These are phyloP conservation scores for Criorhina ranunculi DNA, from an alignment of 2,888 invertebrate genomes.

Conservation along the genomic window DNA sequence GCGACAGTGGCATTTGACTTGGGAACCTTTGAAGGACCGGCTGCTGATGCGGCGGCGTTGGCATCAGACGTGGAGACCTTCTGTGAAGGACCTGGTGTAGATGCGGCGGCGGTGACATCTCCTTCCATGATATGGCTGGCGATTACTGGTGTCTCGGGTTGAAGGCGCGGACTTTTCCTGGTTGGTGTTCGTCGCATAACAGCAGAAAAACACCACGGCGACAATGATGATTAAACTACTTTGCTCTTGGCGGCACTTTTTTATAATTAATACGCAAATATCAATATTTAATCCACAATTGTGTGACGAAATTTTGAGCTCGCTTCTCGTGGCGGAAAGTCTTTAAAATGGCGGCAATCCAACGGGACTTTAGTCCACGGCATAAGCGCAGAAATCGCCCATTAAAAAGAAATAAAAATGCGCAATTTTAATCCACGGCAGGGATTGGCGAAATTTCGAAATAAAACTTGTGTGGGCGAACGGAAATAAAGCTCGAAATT, in stretches of 20 bases:
- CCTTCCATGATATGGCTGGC: background rate
- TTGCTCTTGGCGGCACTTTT: background rate
- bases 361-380: background rate
- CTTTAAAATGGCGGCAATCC: background rate
- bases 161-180: background rate
- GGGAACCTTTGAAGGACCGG: background rate
- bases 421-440: background rate
- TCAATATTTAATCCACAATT: background rate
- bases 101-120: background rate
- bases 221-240: background rate
- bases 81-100: background rate
- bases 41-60: background rate
- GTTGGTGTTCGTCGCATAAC: constrained; percentile 10
- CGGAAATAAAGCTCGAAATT: background rate
- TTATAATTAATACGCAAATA: background rate
- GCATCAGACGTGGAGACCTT: background rate
- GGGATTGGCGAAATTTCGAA: background rate
- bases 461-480: background rate
- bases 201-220: background rate
- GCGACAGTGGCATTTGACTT: too few species aligned
- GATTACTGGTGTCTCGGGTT: background rate
- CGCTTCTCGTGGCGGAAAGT: background rate
- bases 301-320: too few species aligned
- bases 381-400: background rate
- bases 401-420: background rate